Percentiles rank a stretch among this genome's conserved stretches.
Conservation (phyloP, 2,113 vertebrate genomes). For the Tenrec ecaudatus region DNA sequence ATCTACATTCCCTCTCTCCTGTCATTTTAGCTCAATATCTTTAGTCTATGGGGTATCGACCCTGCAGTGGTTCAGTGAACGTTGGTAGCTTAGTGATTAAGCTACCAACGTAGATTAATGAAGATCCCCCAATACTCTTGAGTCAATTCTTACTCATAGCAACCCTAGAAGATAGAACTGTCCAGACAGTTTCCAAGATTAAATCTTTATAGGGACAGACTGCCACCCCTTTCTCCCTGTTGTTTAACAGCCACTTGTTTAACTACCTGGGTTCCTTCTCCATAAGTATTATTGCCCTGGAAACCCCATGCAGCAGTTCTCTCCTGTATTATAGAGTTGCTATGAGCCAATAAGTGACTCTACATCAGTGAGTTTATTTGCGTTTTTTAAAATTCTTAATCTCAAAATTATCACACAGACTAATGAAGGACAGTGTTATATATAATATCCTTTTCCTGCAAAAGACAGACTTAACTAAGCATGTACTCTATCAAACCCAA, state of each 20-base stretch:
- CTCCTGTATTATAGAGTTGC: no score
- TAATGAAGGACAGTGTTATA: not conserved
- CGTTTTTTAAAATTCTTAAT: not conserved
- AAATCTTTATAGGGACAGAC: not conserved
- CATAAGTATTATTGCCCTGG: not conserved
- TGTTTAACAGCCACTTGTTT: not conserved
- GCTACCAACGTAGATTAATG: no score
- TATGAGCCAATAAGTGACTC: not conserved
- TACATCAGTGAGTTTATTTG: not conserved
- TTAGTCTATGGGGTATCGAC: not conserved
- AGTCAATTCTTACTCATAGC: not conserved
- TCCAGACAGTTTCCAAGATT: not conserved
- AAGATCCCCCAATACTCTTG: not conserved
- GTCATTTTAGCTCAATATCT: not conserved
- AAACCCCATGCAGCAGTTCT: not conserved
- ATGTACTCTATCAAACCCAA: not conserved
- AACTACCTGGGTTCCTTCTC: not conserved
- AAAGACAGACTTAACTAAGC: conserved; percentile 8
- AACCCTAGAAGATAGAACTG: not conserved
- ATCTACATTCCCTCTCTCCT: not conserved
- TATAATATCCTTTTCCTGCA: not conserved
- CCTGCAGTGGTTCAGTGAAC: not conserved
- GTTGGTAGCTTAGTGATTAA: not conserved
- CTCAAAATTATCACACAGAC: conserved; percentile 29
- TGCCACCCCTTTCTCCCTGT: not conserved